Evolutionary conservation across 2,113 vertebrate species (phyloP).

Genomic region (Leptobrachium ailaonicum): DNA sequence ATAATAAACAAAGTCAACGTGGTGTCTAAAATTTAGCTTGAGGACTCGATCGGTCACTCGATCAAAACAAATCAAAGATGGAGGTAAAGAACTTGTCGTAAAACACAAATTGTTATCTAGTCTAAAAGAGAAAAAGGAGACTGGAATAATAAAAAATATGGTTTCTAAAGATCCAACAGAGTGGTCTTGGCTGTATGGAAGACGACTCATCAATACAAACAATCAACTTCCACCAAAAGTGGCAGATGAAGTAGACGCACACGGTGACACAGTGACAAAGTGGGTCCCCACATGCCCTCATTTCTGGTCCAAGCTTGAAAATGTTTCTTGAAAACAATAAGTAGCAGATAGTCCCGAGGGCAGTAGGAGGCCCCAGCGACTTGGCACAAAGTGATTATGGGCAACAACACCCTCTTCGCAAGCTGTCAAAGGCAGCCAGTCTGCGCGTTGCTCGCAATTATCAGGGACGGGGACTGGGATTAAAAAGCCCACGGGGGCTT

Average conservation of each 20-base stretch:
- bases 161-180: too few species aligned
- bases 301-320: background rate
- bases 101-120: too few species aligned
- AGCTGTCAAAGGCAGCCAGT: slow-evolving; percentile 56
- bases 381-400: slow-evolving; percentile 51
- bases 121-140: too few species aligned
- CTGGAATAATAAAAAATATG: too few species aligned
- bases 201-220: too few species aligned
- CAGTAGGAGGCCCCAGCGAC: slow-evolving; percentile 45
- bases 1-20: too few species aligned
- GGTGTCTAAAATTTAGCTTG: too few species aligned
- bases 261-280: background rate
- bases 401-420: slow-evolving; percentile 60
- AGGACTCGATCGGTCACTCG: too few species aligned
- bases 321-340: background rate
- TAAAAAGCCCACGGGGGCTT: slow-evolving; percentile 59
- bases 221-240: background rate
- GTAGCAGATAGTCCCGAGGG: slow-evolving; percentile 6
- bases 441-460: slow-evolving; percentile 60
- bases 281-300: background rate
- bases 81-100: too few species aligned
- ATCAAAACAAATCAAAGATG: too few species aligned
- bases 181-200: too few species aligned
- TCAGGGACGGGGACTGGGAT: slow-evolving; percentile 58
- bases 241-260: background rate